Percentiles rank a stretch among this genome's conserved stretches.
Conservation (phyloP, 2,113 vertebrate species). For the Lophochroa leadbeateri region DNA sequence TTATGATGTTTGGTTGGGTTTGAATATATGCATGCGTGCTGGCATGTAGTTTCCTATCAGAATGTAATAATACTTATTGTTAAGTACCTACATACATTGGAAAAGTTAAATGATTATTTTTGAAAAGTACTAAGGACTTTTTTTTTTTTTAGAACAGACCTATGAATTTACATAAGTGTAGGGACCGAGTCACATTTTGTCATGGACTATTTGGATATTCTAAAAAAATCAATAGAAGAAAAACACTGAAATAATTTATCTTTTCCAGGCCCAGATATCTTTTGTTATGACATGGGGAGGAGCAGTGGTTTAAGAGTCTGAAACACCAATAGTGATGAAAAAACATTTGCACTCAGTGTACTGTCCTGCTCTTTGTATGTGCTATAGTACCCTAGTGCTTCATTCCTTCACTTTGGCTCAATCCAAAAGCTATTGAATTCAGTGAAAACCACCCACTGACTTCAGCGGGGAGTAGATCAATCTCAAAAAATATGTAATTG, state of each 20-base stretch:
- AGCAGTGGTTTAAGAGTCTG: not conserved
- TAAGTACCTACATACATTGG: not conserved
- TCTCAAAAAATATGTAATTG: not conserved
- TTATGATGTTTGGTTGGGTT: not conserved
- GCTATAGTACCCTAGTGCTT: not conserved
- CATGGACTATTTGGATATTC: not conserved
- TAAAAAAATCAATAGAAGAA: not conserved
- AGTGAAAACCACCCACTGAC: not conserved
- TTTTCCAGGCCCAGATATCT: not conserved
- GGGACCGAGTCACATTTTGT: constrained; percentile 12
- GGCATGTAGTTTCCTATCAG: not conserved
- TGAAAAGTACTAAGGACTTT: not conserved
- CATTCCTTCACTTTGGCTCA: constrained; percentile 11
- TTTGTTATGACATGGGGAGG: constrained; percentile 23
- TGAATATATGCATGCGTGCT: fast-evolving
- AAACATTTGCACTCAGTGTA: constrained; percentile 4
- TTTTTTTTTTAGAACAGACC: not conserved
- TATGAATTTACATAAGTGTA: constrained; percentile 6
- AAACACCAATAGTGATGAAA: not conserved
- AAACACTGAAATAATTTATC: not conserved
- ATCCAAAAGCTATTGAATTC: constrained; percentile 30
- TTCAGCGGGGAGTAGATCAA: not conserved
- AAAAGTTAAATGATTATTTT: not conserved
- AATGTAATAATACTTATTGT: not conserved
- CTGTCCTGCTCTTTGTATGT: not conserved